Base-by-base conservation (phyloP, 1,140 invertebrate species). In the Papilio dardanus region DNA sequence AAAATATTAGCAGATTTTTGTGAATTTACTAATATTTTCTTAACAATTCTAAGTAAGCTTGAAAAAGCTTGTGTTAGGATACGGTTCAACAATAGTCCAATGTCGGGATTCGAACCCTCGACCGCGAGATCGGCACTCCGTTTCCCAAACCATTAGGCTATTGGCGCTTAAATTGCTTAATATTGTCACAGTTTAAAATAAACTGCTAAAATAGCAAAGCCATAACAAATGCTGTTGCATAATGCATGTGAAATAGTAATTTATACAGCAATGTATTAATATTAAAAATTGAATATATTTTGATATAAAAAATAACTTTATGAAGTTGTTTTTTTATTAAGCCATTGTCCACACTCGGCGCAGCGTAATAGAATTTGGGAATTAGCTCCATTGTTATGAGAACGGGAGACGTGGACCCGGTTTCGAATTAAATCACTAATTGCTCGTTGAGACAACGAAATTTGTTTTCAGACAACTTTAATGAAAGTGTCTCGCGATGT, bases 351-450 rank as follows among this genome's bases (percentile, higher is more conserved):
- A 68, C 66, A 68, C 66, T 68, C 33, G 66, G 28, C 62, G 62
- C 62, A 30, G n/a, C 66, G 66, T 68, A 68, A 68, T 68, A 68
- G 66, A 68, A 68, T 68, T 68, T 68, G 10, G 66, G 66, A 68
- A 68, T 68, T 68, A 68, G 66, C 66, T 35, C 33, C 66, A 37
- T 68, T 68, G 66, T 68, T 68, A 68, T 68, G 19, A 40, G 40
- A 33, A 35, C 66, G 66, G n/a, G 66, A 35, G 33, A 40, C 31
- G 74, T 28, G 75, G 75, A 76, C 71, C 62, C 75, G 19, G 69
- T 76, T 46, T 76, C 75, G 66, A 76, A 73, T 76, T 76, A 76
- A 71, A 73, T 71, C 58, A 71, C 65, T 76, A 76, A 76, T 76
- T 76, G 75, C 66, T 68, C 66, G 66, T 68, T 68, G 66, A 68